Evolutionary conservation across 2,888 invertebrate species (phyloP).

Genomic region (Eugnorisma glareosa): DNA sequence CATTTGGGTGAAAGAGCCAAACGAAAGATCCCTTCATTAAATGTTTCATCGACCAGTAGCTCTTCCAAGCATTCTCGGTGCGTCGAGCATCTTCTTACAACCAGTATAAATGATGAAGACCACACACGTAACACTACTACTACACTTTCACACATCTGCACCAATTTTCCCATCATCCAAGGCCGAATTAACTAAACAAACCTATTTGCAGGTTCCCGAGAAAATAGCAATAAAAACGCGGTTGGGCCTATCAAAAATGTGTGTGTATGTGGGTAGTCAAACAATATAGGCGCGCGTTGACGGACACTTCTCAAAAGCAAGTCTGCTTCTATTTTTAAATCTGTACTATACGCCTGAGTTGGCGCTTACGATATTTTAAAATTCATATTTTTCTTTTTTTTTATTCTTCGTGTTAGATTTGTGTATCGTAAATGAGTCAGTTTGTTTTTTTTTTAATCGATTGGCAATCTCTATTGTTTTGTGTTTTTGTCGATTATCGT

Average conservation of each 20-base stretch:
- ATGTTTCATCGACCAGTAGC: too few relatives aligned
- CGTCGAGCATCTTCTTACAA: too few relatives aligned
- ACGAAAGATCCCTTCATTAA: too few relatives aligned
- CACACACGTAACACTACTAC: constrained; percentile 6
- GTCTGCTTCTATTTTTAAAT: constrained; percentile 78
- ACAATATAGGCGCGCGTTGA: constrained; percentile 81
- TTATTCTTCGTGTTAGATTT: constrained; percentile 35
- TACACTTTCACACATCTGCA: constrained; percentile 57
- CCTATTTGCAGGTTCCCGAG: constrained; percentile 61
- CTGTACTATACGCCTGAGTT: constrained; percentile 64
- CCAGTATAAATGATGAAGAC: constrained; percentile 9
- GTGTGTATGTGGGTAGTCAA: constrained; percentile 63
- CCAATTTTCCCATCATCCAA: constrained; percentile 60
- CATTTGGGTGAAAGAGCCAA: too few relatives aligned
- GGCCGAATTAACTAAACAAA: constrained; percentile 59
- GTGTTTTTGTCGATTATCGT: constrained; percentile 9
- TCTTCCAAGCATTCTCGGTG: too few relatives aligned
- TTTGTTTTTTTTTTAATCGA: constrained; percentile 50
- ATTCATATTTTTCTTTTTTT: constrained; percentile 62
- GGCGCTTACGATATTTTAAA: constrained; percentile 72
- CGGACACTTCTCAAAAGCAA: constrained; percentile 78
- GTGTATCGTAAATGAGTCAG: constrained; percentile 54
- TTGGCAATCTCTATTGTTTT: constrained; percentile 34
- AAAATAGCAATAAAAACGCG: constrained; percentile 69
- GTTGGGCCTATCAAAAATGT: constrained; percentile 67